Evolutionary conservation across 2,797 vertebrate genomes (phyloP), one percentile per base, ranked within the genome.

Genomic region (Urocyon cinereoargenteus): DNA sequence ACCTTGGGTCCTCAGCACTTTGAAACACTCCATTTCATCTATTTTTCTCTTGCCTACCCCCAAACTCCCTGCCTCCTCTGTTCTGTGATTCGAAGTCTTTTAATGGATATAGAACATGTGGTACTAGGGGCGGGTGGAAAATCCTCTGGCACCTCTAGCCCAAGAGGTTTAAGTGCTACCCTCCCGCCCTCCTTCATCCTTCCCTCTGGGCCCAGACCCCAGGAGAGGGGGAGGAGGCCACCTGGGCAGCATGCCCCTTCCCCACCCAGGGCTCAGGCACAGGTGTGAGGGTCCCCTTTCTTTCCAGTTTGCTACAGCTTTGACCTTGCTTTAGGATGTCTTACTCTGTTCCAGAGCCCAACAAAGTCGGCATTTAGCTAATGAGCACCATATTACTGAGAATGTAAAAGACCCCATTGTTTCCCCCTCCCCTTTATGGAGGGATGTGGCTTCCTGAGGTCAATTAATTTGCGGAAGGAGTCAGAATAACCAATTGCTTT

Each of bases 381-480:
- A 97, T 66, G 83, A 92, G 81, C 89, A 70, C 96, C 90, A 78
- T 24, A 98, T 84, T 93, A 70, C 2, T 3, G 49, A 93, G 81
- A 81, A 70, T 6, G 31, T 97, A 78, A 97, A 97, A 97, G 94
- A 90, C 89, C 45, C 75, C 94, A 96, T 96, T 98, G 96, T 98
- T 97, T 61, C 6, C 5, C 79, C 72, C 18, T 13, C 40, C 21
- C 31, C 59, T 96, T 96, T 88, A 94, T 61, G 84, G 93, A 93
- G 40, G 94, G 75, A 59, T 1, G 0, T 8, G 87, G 93, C 86
- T 96, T 97, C 96, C 93, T 90, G 93, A 77, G 89, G 94, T 95
- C 88, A 96, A 70, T 94, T 88, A 96, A 86, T 78, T 96, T 78
- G 82, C 1, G 45, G 92, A 85, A 86, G 36, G 91, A 96, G 84